Evolutionary conservation across 2,797 vertebrate genomes (phyloP).

Genomic region (Macropodus opercularis): DNA sequence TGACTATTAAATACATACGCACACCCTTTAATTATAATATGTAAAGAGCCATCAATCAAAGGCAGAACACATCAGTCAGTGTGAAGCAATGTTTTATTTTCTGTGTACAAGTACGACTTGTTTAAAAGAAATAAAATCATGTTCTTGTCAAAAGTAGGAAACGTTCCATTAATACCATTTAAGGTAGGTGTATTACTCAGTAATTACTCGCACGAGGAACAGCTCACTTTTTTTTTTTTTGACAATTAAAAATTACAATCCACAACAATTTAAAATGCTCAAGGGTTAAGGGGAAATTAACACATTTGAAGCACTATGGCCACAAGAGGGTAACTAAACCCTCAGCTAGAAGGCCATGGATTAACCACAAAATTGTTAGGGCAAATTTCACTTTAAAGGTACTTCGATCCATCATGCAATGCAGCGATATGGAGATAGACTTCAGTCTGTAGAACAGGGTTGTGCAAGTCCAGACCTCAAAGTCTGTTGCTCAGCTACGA

Average conservation of each 20-base stretch:
- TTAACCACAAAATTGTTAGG: slow-evolving; percentile 12
- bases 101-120: slow-evolving; percentile 73
- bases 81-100: slow-evolving; percentile 82
- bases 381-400: background rate
- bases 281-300: background rate
- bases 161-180: slow-evolving; percentile 29
- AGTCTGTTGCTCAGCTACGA: background rate
- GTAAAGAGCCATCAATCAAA: background rate
- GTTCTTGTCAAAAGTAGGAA: slow-evolving; percentile 52
- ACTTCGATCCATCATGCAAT: too few species aligned
- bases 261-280: slow-evolving; percentile 62
- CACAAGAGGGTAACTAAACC: background rate
- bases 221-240: slow-evolving; percentile 39
- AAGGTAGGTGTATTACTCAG: slow-evolving; percentile 23
- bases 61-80: slow-evolving; percentile 34
- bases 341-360: too few species aligned
- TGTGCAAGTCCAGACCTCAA: slow-evolving; percentile 22
- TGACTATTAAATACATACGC: too few species aligned
- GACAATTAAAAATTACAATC: slow-evolving; percentile 71
- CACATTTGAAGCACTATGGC: slow-evolving; percentile 8
- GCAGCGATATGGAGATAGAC: too few species aligned
- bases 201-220: slow-evolving; percentile 41
- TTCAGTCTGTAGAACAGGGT: slow-evolving; percentile 2
- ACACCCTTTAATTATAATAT: too few species aligned
- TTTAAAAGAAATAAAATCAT: slow-evolving; percentile 79